Base-by-base conservation (phyloP, 2,113 vertebrate genomes). In the Pipa parva region DNA sequence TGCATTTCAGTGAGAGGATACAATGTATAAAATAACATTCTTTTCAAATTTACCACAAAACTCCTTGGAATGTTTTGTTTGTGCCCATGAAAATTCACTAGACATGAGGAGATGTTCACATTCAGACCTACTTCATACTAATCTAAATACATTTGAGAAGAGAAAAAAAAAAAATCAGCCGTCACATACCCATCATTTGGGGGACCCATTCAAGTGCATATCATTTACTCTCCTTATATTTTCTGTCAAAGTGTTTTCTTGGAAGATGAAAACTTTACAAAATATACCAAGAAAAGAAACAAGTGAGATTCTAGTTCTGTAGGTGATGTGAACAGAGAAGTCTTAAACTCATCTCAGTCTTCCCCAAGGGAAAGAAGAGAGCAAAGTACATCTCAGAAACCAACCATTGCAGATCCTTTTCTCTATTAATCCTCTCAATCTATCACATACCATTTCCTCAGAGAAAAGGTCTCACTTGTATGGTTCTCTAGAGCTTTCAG, bases 401-500 rank as follows among this genome's bases (percentile, higher is more conserved):
- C 11, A 29, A 13, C 26, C 28, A 31, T 7, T 69, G 64, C 57
- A 67, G 28, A 59, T 31, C 28, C 15, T 59, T 25, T 33, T 33
- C 29, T 57, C 46, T 33, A 57, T 60, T 52, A 45, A 52, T 60
- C 57, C 60, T 28, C 29, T 50, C n/a, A 21, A 27, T 45, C 28
- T 33, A 27, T 33, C 42, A 59, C 42, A 67, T 36, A 21, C n/a
- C 21, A 26, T 49, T 18, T 48, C 42, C 55, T 59, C 24, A 52
- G 46, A 60, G 57, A 3, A 18, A 24, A 60, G 21, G 27, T 52
- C 57, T 69, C 33, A 29, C 46, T 60, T 36, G 28, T 49, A 26
- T n/a, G 11, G 11, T 29, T 50, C 64, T 67, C 64, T 36, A 8
- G 64, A 59, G 64, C 20, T 67, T 59, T 59, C 15, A 49, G 17